Percentiles rank a stretch among this genome's conserved stretches.
Conservation (phyloP, 2,888 invertebrate genomes). For the Spodoptera exigua region DNA sequence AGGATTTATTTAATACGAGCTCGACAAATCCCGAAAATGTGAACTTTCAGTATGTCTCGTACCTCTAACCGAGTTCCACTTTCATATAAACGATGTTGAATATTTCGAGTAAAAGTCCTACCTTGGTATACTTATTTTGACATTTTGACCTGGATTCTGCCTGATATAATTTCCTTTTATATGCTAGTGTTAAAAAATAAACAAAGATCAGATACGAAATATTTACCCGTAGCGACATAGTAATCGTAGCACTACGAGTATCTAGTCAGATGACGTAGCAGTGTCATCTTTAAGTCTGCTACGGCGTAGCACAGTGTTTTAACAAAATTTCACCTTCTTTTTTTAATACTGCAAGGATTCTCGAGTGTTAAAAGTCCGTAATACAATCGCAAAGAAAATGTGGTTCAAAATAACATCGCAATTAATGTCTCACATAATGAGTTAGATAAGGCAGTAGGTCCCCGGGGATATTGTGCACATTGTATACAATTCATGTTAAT, state of each 20-base stretch:
- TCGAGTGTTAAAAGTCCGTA: conserved; percentile 17
- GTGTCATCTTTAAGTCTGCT: neutral
- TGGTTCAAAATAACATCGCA: conserved; percentile 56
- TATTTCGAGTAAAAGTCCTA: conserved; percentile 1
- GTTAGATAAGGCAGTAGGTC: conserved; percentile 62
- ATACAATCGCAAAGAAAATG: conserved; percentile 33
- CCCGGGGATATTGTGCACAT: conserved; percentile 55
- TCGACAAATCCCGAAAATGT: conserved; percentile 29
- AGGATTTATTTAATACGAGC: conserved; percentile 38
- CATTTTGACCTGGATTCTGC: too few species aligned
- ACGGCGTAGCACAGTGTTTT: conserved; percentile 23
- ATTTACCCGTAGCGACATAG: neutral
- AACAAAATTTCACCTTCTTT: too few species aligned
- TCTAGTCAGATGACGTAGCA: neutral
- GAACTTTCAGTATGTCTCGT: conserved; percentile 2
- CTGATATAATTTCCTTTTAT: too few species aligned
- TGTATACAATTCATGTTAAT: conserved; percentile 62
- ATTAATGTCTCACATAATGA: conserved; percentile 69
- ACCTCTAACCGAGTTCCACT: neutral
- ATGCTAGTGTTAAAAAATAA: too few species aligned
- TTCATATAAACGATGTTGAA: neutral
- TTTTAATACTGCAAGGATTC: neutral
- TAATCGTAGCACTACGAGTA: neutral
- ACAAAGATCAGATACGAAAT: too few species aligned
- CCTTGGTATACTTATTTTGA: too few species aligned